Conservation (phyloP, 2,888 invertebrate genomes). For the Thereva unica region DNA sequence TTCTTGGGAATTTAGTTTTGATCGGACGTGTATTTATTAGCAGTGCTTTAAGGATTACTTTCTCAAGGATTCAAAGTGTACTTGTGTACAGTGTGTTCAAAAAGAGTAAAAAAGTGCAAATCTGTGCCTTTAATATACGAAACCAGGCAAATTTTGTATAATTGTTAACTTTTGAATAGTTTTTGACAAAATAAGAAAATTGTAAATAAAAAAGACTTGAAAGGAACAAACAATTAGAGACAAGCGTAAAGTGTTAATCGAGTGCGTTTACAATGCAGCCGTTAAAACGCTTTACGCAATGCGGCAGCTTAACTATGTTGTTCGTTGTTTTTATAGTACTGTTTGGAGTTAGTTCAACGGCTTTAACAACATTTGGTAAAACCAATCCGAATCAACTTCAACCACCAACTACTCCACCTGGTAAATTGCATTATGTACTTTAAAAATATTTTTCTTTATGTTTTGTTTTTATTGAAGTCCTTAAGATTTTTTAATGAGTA, state of each 20-base stretch:
- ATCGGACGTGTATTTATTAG: constrained; percentile 28
- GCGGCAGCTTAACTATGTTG: constrained; percentile 58
- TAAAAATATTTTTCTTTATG: too few species aligned
- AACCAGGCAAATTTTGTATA: too few species aligned
- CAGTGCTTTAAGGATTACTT: constrained; percentile 11
- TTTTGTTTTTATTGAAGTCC: not conserved
- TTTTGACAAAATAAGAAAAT: too few species aligned
- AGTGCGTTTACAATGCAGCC: constrained; percentile 53
- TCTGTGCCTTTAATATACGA: too few species aligned
- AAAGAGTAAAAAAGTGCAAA: constrained; percentile 2
- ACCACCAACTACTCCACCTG: constrained; percentile 62
- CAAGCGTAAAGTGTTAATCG: not conserved
- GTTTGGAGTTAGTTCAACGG: constrained; percentile 62
- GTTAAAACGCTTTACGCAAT: constrained; percentile 58
- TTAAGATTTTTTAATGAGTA: not conserved
- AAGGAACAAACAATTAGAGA: not conserved
- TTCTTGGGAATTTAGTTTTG: constrained; percentile 26
- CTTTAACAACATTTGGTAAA: constrained; percentile 73
- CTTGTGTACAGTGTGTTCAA: constrained; percentile 3
- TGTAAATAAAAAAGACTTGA: not conserved
- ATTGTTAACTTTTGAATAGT: too few species aligned
- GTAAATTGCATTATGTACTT: constrained; percentile 57
- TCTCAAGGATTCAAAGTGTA: not conserved
- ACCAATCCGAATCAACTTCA: constrained; percentile 65
- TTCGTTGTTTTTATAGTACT: constrained; percentile 57